A percentile compares a stretch with the other conserved stretches of the same genome.
These are phyloP conservation scores for Tenebrio molitor DNA, from an alignment of 1,140 invertebrate genomes.

Conservation along the genomic window DNA sequence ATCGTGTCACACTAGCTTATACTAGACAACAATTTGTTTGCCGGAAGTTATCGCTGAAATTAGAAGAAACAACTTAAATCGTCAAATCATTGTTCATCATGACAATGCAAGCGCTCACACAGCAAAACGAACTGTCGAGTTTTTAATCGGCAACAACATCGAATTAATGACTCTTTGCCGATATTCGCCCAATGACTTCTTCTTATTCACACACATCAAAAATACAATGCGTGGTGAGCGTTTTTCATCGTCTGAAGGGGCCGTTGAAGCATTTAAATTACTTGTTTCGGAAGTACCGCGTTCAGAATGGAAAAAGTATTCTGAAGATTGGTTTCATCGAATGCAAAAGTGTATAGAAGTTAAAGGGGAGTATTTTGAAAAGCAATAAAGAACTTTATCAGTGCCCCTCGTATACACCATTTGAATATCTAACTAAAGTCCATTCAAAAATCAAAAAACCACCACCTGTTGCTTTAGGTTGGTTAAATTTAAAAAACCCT, in stretches of 20 bases:
- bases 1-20: too few species aligned
- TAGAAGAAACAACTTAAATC: conserved; percentile 48
- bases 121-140: conserved; percentile 50
- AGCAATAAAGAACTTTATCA: conserved; percentile 53
- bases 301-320: conserved; percentile 62
- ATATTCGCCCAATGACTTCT: conserved; percentile 58
- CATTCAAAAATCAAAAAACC: too few species aligned
- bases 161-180: conserved; percentile 57
- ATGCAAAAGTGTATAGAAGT: conserved; percentile 56
- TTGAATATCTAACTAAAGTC: too few species aligned
- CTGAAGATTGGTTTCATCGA: conserved; percentile 54
- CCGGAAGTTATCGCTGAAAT: conserved; percentile 52
- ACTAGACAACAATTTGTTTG: conserved; percentile 52
- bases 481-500: too few species aligned
- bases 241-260: conserved; percentile 56
- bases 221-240: conserved; percentile 57
- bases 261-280: conserved; percentile 59
- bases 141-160: conserved; percentile 58
- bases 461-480: too few species aligned
- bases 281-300: conserved; percentile 61
- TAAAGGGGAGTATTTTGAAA: conserved; percentile 55
- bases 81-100: conserved; percentile 59
- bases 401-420: too few species aligned
- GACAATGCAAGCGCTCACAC: conserved; percentile 59
- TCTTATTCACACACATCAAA: conserved; percentile 62